Evolutionary conservation across 2,113 vertebrate species (phyloP).

Genomic region (Gnathonemus echidnorhynchus): DNA sequence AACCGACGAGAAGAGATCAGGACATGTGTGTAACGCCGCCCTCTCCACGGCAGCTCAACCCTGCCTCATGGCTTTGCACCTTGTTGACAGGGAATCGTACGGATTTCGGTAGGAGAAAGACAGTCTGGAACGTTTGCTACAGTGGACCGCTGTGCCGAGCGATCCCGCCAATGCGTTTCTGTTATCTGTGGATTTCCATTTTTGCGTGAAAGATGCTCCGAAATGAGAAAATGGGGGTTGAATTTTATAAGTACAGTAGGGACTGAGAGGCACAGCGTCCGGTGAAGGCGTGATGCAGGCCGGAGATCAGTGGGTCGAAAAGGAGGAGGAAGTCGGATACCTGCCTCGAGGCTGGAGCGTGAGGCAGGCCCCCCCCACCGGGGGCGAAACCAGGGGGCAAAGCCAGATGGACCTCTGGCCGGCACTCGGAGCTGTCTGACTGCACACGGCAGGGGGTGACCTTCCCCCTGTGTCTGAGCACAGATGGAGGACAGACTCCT

Average conservation of each 20-base stretch:
- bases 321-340: neutral
- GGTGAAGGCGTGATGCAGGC: conserved; percentile 15
- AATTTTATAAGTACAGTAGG: neutral
- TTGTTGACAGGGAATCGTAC: neutral
- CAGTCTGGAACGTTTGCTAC: neutral
- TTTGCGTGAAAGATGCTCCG: neutral
- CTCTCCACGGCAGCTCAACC: neutral
- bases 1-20: neutral
- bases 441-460: conserved; percentile 41
- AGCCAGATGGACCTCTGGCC: conserved; percentile 45
- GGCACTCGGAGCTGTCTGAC: conserved; percentile 40
- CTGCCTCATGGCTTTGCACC: neutral
- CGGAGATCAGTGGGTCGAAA: neutral
- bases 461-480: neutral
- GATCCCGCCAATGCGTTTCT: neutral
- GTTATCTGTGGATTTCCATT: neutral
- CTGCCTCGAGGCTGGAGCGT: neutral
- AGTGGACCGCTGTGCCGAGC: neutral
- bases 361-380: conserved; percentile 27
- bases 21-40: neutral
- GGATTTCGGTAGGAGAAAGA: neutral
- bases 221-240: neutral
- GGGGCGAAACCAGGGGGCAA: conserved; percentile 54
- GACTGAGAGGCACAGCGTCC: neutral
- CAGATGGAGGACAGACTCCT: neutral